Evolutionary conservation across 2,113 vertebrate genomes (phyloP), one percentile per base, ranked within the genome.

Genomic region (Atrichornis clamosus): DNA sequence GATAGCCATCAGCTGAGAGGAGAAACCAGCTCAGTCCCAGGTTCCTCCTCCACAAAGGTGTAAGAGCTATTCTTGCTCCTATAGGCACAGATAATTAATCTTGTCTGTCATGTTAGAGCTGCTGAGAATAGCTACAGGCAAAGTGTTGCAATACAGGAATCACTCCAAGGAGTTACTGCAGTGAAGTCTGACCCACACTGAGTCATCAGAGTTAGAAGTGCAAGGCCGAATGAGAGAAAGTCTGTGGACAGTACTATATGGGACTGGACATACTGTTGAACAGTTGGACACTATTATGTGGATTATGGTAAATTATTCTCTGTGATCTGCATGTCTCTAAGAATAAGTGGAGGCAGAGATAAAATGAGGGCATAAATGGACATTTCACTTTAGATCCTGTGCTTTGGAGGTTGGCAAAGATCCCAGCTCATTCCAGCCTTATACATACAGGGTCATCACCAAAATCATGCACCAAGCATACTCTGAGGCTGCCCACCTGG

Each of bases 81-180:
- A 35, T 89, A 65, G 56, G 30, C 73, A 87, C n/a, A 72, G 68
- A 23, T 88, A 93, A 74, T 92, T 96, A 32, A 84, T 88, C 90
- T 91, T 67, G 68, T 86, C 72, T 84, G 87, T 72, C 76, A 69
- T 75, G 89, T 68, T 49, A 72, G 64, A 93, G 80, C 68, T 93
- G 68, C 78, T 92, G 83, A 89, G 53, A 93, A 87, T 89, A 93
- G 79, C 76, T 95, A 77, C 56, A 74, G 88, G 91, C 58, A 35
- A 96, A 84, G 52, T 86, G 72, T 70, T 94, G 87, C 85, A 90
- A 85, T 70, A 84, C 14, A 82, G 49, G 52, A 95, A 84, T 78
- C 47, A 68, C 72, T 96, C 68, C 74, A 75, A 89, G 83, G 64
- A 84, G 76, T 84, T 78, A 68, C 37, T 84, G 56, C 65, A 53